A percentile compares a stretch with the other conserved stretches of the same genome.
phyloP scores from a whole-genome alignment of 2,888 invertebrate species.

The Drosophila lacicola region DNA sequence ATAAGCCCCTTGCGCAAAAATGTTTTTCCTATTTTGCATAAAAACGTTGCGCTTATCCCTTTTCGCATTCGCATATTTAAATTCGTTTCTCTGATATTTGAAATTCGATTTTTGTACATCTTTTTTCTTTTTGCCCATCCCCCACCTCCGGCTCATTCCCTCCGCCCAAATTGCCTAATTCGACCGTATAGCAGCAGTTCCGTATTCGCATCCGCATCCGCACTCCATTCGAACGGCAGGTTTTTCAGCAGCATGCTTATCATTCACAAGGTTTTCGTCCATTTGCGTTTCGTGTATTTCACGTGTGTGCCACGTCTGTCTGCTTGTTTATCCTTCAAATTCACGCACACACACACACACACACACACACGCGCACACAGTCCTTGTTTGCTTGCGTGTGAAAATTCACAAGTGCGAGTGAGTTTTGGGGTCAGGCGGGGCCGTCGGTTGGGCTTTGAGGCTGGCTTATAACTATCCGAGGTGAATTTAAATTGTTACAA shows the following conservation, averaged over 20 bases:
- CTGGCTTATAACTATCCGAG: constrained; percentile 25
- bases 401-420: constrained; percentile 64
- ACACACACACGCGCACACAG: not conserved
- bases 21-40: constrained; percentile 68
- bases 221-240: constrained; percentile 15
- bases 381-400: constrained; percentile 51
- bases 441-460: not conserved
- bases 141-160: not conserved
- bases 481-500: constrained; percentile 14
- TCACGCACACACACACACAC: constrained; percentile 30
- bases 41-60: constrained; percentile 67
- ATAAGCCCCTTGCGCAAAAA: constrained; percentile 73
- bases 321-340: constrained; percentile 48
- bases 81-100: constrained; percentile 71
- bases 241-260: constrained; percentile 58
- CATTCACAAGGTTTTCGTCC: constrained; percentile 56
- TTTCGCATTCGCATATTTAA: constrained; percentile 68
- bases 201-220: constrained; percentile 7
- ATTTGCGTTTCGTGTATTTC: constrained; percentile 34
- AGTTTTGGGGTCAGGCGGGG: constrained; percentile 34
- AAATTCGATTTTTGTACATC: constrained; percentile 67
- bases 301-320: constrained; percentile 47
- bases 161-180: constrained; percentile 45
- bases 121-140: constrained; percentile 10
- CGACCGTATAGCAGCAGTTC: constrained; percentile 24